Base-by-base conservation (phyloP, 2,888 invertebrate genomes). In the Ornithoptera alexandrae region DNA sequence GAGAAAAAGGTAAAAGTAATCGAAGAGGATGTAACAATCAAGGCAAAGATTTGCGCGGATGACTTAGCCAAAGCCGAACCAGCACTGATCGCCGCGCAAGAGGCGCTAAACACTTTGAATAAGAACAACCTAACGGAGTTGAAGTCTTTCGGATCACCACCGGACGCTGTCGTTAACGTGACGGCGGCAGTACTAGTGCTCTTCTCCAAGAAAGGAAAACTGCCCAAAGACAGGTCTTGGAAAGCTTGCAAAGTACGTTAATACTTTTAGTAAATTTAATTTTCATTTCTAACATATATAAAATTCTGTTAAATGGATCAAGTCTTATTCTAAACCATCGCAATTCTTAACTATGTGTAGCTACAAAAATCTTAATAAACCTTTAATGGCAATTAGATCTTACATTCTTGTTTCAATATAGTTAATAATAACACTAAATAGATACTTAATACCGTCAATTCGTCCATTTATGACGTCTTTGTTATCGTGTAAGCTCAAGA, bases 41-140 rank as follows among this genome's bases (percentile, higher is more conserved):
- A 97, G 79, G 96, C 97, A 58, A 96, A 95, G 82, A 94, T 97
- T 73, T 98, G 98, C 84, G 97, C 97, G 69, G 96, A 96, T 77
- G 98, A 98, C 90, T 93, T 98, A 78, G 95, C 95, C 0, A 97
- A 96, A 82, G 98, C 98, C 0, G 97, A 98, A 85, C 98, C 98
- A 0, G 98, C 98, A 0, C 88, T 98, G 36, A 82, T 95, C 24
- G 98, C 98, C 17, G 98, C 98, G 0, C 96, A 97, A 82, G 97
- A 96, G 78, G 98, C 98, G 12, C 88, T 98, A 65, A 96, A 98
- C 81, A 98, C 98, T 0, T 88, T 98, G 36, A 98, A 98, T 82
- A 98, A 98, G 92, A 96, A 95, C 81, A 98, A 98, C 85, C 88
- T 98, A 74, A 98, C 98, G 0, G 98, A 99, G 89, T 87, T 98